These are phyloP conservation scores for Urechis unicinctus DNA, from an alignment of 2,888 invertebrate species.

Conservation along the genomic window DNA sequence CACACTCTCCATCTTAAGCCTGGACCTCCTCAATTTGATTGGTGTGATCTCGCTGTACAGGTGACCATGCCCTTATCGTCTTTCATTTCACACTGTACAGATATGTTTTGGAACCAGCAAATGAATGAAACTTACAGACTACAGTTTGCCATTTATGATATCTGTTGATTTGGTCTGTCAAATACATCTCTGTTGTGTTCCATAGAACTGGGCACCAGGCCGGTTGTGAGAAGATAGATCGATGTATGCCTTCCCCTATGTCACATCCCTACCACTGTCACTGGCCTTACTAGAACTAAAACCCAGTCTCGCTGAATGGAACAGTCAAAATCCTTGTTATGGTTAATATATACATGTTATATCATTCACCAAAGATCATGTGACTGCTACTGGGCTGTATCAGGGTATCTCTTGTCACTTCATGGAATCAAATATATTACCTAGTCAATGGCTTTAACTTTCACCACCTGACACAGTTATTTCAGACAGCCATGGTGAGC, in stretches of 20 bases:
- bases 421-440: neutral
- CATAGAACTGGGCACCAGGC: constrained; percentile 25
- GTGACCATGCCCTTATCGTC: too few relatives aligned
- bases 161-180: neutral
- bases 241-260: constrained; percentile 18
- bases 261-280: constrained; percentile 19
- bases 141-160: neutral
- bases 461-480: too few relatives aligned
- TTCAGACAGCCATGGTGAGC: too few relatives aligned
- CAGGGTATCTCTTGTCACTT: too few relatives aligned
- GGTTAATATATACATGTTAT: too few relatives aligned
- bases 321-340: too few relatives aligned
- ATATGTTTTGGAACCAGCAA: too few relatives aligned
- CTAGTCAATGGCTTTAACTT: too few relatives aligned
- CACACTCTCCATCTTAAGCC: constrained; percentile 13
- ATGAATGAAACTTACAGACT: too few relatives aligned
- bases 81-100: too few relatives aligned
- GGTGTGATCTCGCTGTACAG: constrained; percentile 23
- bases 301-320: neutral
- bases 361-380: too few relatives aligned
- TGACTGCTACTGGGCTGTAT: too few relatives aligned
- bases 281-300: constrained; percentile 25
- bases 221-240: constrained; percentile 23
- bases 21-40: constrained; percentile 20
- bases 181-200: constrained; percentile 4